These are phyloP conservation scores for Drosophila saltans DNA, from an alignment of 1,140 invertebrate species.

Conservation along the genomic window DNA sequence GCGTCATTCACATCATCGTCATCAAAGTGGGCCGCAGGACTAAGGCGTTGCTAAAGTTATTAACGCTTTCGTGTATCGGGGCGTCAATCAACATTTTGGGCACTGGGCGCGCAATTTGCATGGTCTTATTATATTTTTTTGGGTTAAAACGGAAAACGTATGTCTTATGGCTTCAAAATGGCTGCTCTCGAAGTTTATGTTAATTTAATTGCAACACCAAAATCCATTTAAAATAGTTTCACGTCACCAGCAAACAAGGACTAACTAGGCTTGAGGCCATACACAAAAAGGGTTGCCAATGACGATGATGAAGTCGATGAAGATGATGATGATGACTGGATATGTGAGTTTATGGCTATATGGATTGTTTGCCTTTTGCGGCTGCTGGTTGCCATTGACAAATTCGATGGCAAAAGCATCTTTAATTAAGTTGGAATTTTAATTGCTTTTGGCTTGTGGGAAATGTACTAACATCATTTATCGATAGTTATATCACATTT, in stretches of 20 bases:
- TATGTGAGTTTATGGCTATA: slow-evolving; percentile 21
- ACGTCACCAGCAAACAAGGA: slow-evolving; percentile 47
- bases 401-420: slow-evolving; percentile 52
- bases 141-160: slow-evolving; percentile 64
- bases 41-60: slow-evolving; percentile 80
- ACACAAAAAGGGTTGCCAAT: slow-evolving; percentile 21
- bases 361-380: slow-evolving; percentile 69
- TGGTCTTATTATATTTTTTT: slow-evolving; percentile 49
- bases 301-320: slow-evolving; percentile 12
- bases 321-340: slow-evolving; percentile 31
- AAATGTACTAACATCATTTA: slow-evolving; percentile 62
- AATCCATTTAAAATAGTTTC: slow-evolving; percentile 78
- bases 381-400: slow-evolving; percentile 73
- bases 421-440: slow-evolving; percentile 74
- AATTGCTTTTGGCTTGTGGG: slow-evolving; percentile 67
- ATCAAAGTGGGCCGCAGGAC: slow-evolving; percentile 73
- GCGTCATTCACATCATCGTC: slow-evolving; percentile 63
- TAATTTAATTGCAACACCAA: slow-evolving; percentile 80
- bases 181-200: slow-evolving; percentile 66
- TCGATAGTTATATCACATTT: slow-evolving; percentile 74
- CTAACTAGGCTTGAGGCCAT: slow-evolving; percentile 11
- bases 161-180: slow-evolving; percentile 29
- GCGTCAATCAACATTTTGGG: slow-evolving; percentile 71
- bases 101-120: slow-evolving; percentile 56
- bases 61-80: slow-evolving; percentile 71